Conservation (phyloP, 2,888 invertebrate genomes). For the Drosophila histrio region DNA sequence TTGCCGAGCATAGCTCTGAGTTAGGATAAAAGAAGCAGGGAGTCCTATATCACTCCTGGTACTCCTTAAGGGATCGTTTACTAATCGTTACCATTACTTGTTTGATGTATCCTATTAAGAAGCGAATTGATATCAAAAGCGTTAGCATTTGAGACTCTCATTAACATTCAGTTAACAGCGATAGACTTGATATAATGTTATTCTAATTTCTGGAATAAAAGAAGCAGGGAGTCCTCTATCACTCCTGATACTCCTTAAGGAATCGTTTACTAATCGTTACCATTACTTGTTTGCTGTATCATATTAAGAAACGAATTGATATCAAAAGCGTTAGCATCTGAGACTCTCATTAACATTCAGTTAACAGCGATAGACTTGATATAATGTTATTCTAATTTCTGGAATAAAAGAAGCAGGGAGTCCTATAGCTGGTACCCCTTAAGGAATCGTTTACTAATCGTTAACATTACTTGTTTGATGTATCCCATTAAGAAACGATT, state of each 20-base stretch:
- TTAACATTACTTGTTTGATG: no score
- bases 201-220: no score
- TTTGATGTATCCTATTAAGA: background rate
- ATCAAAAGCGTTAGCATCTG: background rate
- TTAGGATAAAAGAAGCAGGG: background rate
- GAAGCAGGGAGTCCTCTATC: background rate
- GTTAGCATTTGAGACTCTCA: no score
- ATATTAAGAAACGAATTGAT: background rate
- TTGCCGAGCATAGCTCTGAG: background rate
- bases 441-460: no score
- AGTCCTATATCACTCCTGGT: background rate
- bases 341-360: no score
- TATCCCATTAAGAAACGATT: no score
- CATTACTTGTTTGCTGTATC: background rate
- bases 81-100: background rate
- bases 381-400: background rate
- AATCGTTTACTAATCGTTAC: conserved; percentile 10
- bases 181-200: no score
- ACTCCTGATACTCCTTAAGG: conserved; percentile 7
- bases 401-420: no score
- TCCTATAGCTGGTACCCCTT: no score
- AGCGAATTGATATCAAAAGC: background rate
- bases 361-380: no score
- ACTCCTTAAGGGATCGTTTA: conserved; percentile 12
- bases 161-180: no score